These are phyloP conservation scores for Empidonax alnorum DNA, from an alignment of 2,113 vertebrate species.

Conservation along the genomic window DNA sequence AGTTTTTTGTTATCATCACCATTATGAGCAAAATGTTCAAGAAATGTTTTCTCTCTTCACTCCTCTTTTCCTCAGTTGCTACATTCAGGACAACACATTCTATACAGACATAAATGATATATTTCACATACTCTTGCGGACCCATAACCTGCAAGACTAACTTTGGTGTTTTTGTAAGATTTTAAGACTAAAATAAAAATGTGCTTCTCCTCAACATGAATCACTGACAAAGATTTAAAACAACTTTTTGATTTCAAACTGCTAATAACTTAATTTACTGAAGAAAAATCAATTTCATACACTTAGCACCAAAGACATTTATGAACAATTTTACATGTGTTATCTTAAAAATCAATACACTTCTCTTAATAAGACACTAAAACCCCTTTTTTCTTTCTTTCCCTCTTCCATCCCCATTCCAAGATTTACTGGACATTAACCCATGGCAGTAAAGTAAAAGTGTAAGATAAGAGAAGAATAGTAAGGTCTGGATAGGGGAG, in stretches of 20 bases:
- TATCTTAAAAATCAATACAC: neutral
- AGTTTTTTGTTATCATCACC: neutral
- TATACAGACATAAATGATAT: neutral
- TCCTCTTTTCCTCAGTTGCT: neutral
- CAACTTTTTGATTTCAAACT: neutral
- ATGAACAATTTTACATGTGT: neutral
- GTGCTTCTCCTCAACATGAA: neutral
- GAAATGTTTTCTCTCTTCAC: neutral
- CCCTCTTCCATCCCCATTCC: neutral
- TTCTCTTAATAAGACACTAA: neutral
- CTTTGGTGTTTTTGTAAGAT: neutral
- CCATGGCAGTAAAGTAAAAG: neutral
- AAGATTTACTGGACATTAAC: neutral
- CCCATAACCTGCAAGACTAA: neutral
- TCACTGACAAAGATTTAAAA: neutral
- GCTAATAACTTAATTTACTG: neutral
- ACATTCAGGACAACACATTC: neutral
- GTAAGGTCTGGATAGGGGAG: neutral
- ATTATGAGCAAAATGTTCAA: neutral
- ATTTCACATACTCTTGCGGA: neutral
- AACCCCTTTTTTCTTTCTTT: neutral
- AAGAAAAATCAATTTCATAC: neutral
- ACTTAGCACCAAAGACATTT: neutral
- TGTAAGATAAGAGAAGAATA: neutral
- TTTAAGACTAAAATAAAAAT: neutral